Evolutionary conservation across 1,140 invertebrate species (phyloP).

Genomic region (Xylocopa sonorina): DNA sequence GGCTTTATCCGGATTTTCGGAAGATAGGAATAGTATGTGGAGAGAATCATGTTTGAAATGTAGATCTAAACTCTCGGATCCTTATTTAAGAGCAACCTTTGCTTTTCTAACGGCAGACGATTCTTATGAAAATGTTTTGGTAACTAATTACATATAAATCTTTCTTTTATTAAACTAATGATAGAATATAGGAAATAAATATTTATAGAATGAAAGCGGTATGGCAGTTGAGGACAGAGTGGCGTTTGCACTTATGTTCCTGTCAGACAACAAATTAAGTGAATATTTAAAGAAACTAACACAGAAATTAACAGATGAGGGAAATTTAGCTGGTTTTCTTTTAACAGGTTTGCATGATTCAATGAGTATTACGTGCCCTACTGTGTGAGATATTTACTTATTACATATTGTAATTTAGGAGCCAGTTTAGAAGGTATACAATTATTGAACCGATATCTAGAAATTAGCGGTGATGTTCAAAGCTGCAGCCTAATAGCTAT

Average conservation of each 20-base stretch:
- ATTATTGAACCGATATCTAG: slow-evolving; percentile 94
- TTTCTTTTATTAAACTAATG: neutral
- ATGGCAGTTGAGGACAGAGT: slow-evolving; percentile 93
- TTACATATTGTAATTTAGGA: slow-evolving; percentile 79
- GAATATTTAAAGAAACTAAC: slow-evolving; percentile 90
- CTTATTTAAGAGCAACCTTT: slow-evolving; percentile 96
- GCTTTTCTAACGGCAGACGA: slow-evolving; percentile 93
- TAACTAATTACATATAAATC: slow-evolving; percentile 83
- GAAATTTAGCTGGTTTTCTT: slow-evolving; percentile 92
- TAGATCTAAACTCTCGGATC: slow-evolving; percentile 89
- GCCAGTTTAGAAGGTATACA: slow-evolving; percentile 88
- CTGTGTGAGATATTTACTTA: slow-evolving; percentile 5
- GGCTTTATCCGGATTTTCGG: slow-evolving; percentile 93
- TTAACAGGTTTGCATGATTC: slow-evolving; percentile 85
- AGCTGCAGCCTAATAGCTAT: slow-evolving; percentile 92
- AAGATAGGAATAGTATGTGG: slow-evolving; percentile 92
- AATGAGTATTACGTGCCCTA: slow-evolving; percentile 13
- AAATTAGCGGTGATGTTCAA: slow-evolving; percentile 95
- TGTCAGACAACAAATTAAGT: slow-evolving; percentile 90
- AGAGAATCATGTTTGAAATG: slow-evolving; percentile 89
- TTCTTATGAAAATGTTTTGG: slow-evolving; percentile 91
- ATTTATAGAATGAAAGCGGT: slow-evolving; percentile 88
- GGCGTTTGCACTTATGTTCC: slow-evolving; percentile 95
- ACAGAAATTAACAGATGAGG: slow-evolving; percentile 87
- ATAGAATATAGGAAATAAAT: slow-evolving; percentile 21